These are phyloP conservation scores for Carabus problematicus DNA, from an alignment of 2,888 invertebrate genomes.

Conservation along the genomic window DNA sequence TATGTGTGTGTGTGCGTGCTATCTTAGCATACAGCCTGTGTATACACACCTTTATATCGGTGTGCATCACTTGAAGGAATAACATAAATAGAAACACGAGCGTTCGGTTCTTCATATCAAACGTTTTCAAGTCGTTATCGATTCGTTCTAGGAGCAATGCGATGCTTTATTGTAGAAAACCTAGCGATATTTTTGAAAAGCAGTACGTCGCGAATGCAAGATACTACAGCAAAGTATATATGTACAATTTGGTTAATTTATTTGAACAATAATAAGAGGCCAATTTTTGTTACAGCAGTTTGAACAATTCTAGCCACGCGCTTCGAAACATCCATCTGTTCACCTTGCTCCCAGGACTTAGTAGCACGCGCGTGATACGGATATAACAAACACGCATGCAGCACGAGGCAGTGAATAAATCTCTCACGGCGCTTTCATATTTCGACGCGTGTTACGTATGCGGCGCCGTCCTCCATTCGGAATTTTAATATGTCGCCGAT, in stretches of 20 bases:
- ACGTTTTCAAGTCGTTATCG: background rate
- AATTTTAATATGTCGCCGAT: slow-evolving; percentile 61
- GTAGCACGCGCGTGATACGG: slow-evolving; percentile 6
- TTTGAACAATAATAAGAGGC: too few relatives aligned
- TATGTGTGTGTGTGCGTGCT: background rate
- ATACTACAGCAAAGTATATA: too few relatives aligned
- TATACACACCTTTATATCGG: slow-evolving; percentile 9
- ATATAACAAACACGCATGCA: slow-evolving; percentile 17
- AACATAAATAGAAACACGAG: slow-evolving; percentile 21
- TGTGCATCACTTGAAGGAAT: slow-evolving; percentile 4
- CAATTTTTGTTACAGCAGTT: too few relatives aligned
- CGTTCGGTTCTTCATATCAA: slow-evolving; percentile 10
- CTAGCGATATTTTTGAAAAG: too few relatives aligned
- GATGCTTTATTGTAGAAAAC: too few relatives aligned
- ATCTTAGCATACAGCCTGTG: background rate
- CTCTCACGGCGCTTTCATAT: slow-evolving; percentile 4
- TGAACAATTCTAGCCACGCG: too few relatives aligned
- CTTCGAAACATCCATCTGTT: too few relatives aligned
- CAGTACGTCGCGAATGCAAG: too few relatives aligned
- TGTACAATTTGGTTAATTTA: too few relatives aligned
- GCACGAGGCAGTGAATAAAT: slow-evolving; percentile 35
- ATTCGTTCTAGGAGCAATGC: too few relatives aligned
- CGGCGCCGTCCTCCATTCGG: slow-evolving; percentile 47
- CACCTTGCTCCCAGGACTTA: too few relatives aligned
- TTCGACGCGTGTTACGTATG: slow-evolving; percentile 33